Percentiles rank a stretch among this genome's conserved stretches.
Conservation (phyloP, 2,888 invertebrate species). For the Machimus atricapillus region DNA sequence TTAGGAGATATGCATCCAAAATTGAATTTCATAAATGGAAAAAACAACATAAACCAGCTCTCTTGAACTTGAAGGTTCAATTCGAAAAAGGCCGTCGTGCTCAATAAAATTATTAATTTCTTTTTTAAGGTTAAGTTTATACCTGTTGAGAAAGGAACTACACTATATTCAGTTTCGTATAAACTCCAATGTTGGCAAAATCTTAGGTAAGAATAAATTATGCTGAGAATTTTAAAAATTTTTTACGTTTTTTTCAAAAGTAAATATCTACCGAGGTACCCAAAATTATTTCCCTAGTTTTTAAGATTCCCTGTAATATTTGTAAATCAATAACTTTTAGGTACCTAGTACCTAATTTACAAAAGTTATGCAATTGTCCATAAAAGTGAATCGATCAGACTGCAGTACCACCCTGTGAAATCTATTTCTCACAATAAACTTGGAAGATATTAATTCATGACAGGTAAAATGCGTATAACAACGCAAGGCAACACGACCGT, state of each 20-base stretch:
- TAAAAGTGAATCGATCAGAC: background rate
- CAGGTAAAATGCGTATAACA: conserved; percentile 22
- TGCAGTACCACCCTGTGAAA: background rate
- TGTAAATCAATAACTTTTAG: background rate
- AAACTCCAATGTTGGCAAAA: no score
- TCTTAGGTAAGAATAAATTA: no score
- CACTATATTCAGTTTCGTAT: no score
- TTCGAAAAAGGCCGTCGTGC: background rate
- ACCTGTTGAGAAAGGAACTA: background rate
- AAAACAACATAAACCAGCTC: background rate
- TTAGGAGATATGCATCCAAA: background rate
- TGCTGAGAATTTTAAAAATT: no score
- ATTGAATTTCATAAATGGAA: background rate
- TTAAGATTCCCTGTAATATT: no score
- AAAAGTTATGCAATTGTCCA: background rate
- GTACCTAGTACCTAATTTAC: no score
- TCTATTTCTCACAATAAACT: conserved; percentile 3
- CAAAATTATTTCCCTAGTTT: no score
- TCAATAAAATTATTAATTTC: background rate
- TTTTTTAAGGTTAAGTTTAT: background rate
- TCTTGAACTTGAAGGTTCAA: background rate
- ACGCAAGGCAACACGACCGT: background rate
- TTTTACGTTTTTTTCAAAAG: no score
- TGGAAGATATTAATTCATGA: conserved; percentile 8
- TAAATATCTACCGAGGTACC: no score